Evolutionary conservation across 2,113 vertebrate genomes (phyloP).

Genomic region (Malurus cyaneus): DNA sequence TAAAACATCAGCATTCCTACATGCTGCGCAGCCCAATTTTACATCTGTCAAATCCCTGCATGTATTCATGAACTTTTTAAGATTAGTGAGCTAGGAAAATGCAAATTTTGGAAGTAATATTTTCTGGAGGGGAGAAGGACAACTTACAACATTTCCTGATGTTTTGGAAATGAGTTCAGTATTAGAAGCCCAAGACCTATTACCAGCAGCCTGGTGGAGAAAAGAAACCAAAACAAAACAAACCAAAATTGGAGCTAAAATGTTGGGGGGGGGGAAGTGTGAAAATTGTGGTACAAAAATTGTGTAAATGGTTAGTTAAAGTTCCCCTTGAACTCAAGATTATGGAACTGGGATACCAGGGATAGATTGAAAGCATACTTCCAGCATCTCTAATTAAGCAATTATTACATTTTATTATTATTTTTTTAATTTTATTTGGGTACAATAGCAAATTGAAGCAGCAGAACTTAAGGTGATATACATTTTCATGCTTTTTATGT

Average conservation of each 20-base stretch:
- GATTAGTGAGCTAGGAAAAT: background rate
- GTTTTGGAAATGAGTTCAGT: background rate
- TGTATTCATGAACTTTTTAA: background rate
- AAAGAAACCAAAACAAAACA: too few species aligned
- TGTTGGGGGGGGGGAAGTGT: too few species aligned
- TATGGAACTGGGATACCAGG: background rate
- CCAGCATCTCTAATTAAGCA: background rate
- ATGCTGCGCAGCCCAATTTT: background rate
- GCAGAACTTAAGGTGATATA: background rate
- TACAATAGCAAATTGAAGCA: background rate
- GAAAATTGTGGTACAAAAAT: background rate
- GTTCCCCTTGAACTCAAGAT: background rate
- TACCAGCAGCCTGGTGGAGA: accelerated
- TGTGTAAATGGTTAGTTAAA: background rate
- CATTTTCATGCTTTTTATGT: background rate
- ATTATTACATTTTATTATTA: background rate
- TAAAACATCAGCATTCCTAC: background rate
- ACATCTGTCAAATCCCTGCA: background rate
- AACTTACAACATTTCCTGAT: background rate
- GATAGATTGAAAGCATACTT: background rate
- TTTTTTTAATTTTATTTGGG: background rate
- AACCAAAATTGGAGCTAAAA: background rate
- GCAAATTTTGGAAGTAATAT: background rate
- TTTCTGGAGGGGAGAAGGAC: background rate
- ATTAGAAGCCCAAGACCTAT: background rate